A percentile compares a stretch with the other conserved stretches of the same genome.
These are phyloP conservation scores for Tiaroga cobitis DNA, from an alignment of 2,797 vertebrate genomes.

Conservation along the genomic window DNA sequence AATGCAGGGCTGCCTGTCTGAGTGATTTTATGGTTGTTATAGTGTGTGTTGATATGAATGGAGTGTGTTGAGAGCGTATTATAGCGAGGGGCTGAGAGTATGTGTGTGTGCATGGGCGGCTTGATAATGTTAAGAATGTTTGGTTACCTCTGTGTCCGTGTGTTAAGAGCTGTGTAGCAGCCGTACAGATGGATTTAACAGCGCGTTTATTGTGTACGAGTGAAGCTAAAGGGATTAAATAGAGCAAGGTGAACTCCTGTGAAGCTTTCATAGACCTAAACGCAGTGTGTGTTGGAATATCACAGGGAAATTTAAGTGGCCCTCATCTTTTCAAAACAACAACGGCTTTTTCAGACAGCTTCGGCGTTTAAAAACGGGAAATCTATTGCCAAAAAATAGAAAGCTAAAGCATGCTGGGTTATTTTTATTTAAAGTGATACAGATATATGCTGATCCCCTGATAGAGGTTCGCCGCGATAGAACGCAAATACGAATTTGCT, in stretches of 20 bases:
- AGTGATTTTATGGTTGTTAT: conserved; percentile 55
- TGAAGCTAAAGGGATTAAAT: conserved; percentile 49
- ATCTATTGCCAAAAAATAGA: conserved; percentile 25
- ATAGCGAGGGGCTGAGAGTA: conserved; percentile 17
- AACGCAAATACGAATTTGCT: conserved; percentile 19
- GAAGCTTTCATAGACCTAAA: conserved; percentile 29
- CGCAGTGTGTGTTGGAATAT: conserved; percentile 24
- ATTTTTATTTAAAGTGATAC: conserved; percentile 44
- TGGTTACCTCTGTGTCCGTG: conserved; percentile 26
- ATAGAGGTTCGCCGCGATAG: conserved; percentile 18
- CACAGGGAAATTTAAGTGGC: conserved; percentile 35
- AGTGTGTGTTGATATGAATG: conserved; percentile 47
- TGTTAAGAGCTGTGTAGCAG: conserved; percentile 49
- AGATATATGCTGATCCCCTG: conserved; percentile 45
- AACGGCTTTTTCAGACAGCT: conserved; percentile 5
- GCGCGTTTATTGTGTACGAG: conserved; percentile 41
- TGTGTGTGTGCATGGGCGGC: conserved; percentile 32
- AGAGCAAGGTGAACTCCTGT: conserved; percentile 42
- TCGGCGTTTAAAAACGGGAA: background rate
- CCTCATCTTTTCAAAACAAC: conserved; percentile 35
- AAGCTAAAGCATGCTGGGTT: conserved; percentile 12
- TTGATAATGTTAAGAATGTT: conserved; percentile 48
- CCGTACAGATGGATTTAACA: conserved; percentile 53
- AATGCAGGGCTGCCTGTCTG: conserved; percentile 41
- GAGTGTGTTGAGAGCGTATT: conserved; percentile 23